phyloP scores from a whole-genome alignment of 2,888 invertebrate species.

The Philonicus albiceps region DNA sequence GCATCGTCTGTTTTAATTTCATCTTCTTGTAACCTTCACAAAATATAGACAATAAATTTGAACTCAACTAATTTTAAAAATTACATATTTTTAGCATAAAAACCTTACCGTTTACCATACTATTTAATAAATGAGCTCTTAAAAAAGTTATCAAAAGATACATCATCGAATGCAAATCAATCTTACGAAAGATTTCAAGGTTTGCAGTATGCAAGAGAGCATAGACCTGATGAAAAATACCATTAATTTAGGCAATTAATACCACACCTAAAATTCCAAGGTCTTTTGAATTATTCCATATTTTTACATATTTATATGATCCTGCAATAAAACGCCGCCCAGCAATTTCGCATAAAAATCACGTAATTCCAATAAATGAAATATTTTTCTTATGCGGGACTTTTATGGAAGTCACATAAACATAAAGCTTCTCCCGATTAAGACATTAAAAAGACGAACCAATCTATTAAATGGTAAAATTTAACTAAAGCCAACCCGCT shows the following conservation, averaged over 20 bases:
- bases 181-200: not conserved
- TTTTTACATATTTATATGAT: not conserved
- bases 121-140: too few species aligned
- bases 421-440: not conserved
- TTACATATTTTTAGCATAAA: too few species aligned
- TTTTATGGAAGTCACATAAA: not conserved
- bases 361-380: not conserved
- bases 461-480: not conserved
- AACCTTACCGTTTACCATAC: too few species aligned
- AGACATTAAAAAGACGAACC: not conserved
- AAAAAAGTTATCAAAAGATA: too few species aligned
- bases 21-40: too few species aligned
- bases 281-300: not conserved
- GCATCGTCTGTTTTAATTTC: too few species aligned
- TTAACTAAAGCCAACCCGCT: not conserved
- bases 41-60: too few species aligned
- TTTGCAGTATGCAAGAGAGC: not conserved
- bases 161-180: too few species aligned
- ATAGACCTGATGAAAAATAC: not conserved
- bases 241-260: not conserved
- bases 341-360: not conserved
- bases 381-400: not conserved
- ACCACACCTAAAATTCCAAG: not conserved
- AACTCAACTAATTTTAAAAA: too few species aligned
- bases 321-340: not conserved